Conservation (phyloP, 1,140 invertebrate genomes). For the Mercenaria mercenaria region DNA sequence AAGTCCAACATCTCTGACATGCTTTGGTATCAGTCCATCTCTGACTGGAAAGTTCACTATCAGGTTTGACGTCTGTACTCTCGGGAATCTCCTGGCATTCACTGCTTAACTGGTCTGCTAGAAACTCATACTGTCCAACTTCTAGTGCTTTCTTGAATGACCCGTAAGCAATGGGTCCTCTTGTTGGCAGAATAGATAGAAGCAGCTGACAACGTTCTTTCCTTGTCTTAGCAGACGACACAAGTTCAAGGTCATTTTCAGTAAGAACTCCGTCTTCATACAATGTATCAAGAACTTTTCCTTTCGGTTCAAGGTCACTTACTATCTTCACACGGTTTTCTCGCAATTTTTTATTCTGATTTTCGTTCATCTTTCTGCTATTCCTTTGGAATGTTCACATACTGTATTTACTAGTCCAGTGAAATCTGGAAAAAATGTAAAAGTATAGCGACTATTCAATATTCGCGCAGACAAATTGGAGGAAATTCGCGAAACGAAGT, state of each 20-base stretch:
- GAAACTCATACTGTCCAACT: conserved; percentile 38
- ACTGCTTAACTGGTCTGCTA: neutral
- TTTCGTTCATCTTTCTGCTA: conserved; percentile 13
- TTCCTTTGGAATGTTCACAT: neutral
- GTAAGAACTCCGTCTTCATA: conserved; percentile 62
- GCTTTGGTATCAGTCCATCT: neutral
- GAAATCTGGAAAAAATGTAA: neutral
- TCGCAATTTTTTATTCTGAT: conserved; percentile 3
- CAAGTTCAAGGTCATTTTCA: conserved; percentile 59
- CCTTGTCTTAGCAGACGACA: conserved; percentile 40
- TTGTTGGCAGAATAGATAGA: conserved; percentile 31
- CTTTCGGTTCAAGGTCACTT: conserved; percentile 50
- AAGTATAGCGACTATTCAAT: neutral
- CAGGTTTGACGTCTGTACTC: neutral
- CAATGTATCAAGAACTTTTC: conserved; percentile 35
- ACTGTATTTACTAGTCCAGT: neutral
- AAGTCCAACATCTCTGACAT: conserved; percentile 5
- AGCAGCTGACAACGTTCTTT: conserved; percentile 58
- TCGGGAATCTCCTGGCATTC: neutral
- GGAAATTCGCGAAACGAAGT: too few relatives aligned
- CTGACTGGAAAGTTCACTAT: neutral
- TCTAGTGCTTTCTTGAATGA: conserved; percentile 58
- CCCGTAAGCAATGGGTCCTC: conserved; percentile 59
- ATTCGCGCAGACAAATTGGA: neutral
- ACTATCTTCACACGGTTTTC: conserved; percentile 41